These are phyloP conservation scores for Pediacus dermestoides DNA, from an alignment of 2,888 invertebrate species.

Conservation along the genomic window DNA sequence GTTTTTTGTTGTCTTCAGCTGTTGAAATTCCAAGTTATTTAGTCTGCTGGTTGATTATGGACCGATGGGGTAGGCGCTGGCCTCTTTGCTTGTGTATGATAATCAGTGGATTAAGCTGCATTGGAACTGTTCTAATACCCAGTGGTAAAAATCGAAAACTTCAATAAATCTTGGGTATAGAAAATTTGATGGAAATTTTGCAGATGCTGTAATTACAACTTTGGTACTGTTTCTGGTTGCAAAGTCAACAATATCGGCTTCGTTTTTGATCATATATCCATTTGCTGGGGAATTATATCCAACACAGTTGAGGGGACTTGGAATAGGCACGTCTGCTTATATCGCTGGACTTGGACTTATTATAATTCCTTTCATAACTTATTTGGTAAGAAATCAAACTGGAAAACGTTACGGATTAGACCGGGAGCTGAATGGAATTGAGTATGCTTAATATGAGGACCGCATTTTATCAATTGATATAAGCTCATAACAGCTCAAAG, in stretches of 20 bases:
- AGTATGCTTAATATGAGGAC: too few relatives aligned
- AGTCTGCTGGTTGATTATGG: conserved; percentile 85
- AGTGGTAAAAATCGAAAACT: conserved; percentile 54
- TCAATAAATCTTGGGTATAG: neutral
- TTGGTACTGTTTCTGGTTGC: conserved; percentile 74
- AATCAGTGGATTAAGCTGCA: conserved; percentile 78
- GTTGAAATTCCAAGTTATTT: conserved; percentile 89
- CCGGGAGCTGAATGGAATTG: too few relatives aligned
- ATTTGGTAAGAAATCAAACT: too few relatives aligned
- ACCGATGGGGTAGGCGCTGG: conserved; percentile 83
- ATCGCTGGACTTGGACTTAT: conserved; percentile 85
- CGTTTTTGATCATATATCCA: conserved; percentile 87
- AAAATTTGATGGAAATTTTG: conserved; percentile 29
- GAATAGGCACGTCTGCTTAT: conserved; percentile 88
- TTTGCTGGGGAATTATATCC: conserved; percentile 91
- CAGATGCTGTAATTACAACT: conserved; percentile 72
- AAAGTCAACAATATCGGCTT: conserved; percentile 86
- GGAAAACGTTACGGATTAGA: too few relatives aligned
- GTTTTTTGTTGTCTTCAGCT: conserved; percentile 80
- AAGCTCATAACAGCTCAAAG: too few relatives aligned
- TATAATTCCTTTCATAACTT: conserved; percentile 86
- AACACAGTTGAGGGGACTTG: conserved; percentile 82
- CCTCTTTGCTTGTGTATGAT: conserved; percentile 84
- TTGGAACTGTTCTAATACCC: conserved; percentile 79
- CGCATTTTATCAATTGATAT: too few relatives aligned